Percentiles rank a stretch among this genome's conserved stretches.
phyloP scores from a whole-genome alignment of 2,888 invertebrate genomes.

The Napeogenes sylphis region DNA sequence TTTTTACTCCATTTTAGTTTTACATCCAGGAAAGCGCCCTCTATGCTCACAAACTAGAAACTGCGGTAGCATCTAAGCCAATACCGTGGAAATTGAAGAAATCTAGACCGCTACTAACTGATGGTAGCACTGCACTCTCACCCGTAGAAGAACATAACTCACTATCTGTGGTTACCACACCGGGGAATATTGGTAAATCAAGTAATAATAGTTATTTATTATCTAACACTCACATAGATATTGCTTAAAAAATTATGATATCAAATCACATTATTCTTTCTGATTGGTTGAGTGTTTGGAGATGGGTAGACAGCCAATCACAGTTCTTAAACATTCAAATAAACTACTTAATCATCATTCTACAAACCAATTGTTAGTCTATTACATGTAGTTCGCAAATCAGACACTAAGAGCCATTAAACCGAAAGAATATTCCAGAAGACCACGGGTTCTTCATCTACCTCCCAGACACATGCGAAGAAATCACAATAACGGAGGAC shows the following conservation, averaged over 20 bases:
- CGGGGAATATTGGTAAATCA: slow-evolving; percentile 83
- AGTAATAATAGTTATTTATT: slow-evolving; percentile 55
- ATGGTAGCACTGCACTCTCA: slow-evolving; percentile 59
- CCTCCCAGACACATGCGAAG: slow-evolving; percentile 73
- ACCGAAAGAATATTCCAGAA: slow-evolving; percentile 54
- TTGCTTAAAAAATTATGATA: too few species aligned
- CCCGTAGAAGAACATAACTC: slow-evolving; percentile 63
- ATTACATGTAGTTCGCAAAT: too few species aligned
- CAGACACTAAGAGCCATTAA: too few species aligned
- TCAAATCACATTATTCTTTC: neutral
- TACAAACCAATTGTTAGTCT: too few species aligned
- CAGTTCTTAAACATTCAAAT: too few species aligned
- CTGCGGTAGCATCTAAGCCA: slow-evolving; percentile 50
- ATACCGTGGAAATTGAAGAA: slow-evolving; percentile 87
- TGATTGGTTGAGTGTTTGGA: too few species aligned
- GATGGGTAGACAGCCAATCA: too few species aligned
- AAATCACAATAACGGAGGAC: slow-evolving; percentile 44
- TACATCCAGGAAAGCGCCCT: slow-evolving; percentile 81
- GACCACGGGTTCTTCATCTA: slow-evolving; percentile 88
- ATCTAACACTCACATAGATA: too few species aligned
- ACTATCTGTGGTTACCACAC: slow-evolving; percentile 84
- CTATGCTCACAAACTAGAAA: slow-evolving; percentile 53
- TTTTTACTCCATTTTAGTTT: slow-evolving; percentile 58
- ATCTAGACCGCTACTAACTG: slow-evolving; percentile 68
- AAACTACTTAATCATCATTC: too few species aligned